Conservation (phyloP, 2,888 invertebrate species). For the Erynnis tages region DNA sequence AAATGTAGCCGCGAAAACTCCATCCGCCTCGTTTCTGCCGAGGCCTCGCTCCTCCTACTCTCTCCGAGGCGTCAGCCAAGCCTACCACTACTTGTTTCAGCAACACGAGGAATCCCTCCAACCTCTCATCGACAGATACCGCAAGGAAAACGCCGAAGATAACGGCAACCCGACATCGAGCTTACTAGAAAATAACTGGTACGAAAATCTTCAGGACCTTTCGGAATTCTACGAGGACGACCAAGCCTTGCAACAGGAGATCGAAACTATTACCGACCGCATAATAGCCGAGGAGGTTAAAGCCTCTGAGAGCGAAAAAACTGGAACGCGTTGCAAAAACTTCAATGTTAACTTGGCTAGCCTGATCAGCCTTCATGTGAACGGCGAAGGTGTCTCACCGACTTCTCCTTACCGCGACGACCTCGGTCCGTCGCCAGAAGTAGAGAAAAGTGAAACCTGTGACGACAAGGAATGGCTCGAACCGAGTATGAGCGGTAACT, state of each 20-base stretch:
- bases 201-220: conserved; percentile 67
- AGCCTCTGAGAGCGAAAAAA: conserved; percentile 40
- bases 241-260: conserved; percentile 55
- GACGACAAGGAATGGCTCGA: conserved; percentile 75
- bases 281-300: conserved; percentile 57
- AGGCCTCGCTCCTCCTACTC: conserved; percentile 59
- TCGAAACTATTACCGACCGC: conserved; percentile 63
- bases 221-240: conserved; percentile 78
- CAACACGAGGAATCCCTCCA: conserved; percentile 75
- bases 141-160: conserved; percentile 48
- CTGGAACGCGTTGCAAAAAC: conserved; percentile 43
- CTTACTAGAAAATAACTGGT: conserved; percentile 59
- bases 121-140: conserved; percentile 64
- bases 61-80: conserved; percentile 65
- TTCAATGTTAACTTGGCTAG: conserved; percentile 73
- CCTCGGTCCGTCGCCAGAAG: conserved; percentile 51
- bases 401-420: conserved; percentile 48
- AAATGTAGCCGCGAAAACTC: conserved; percentile 48
- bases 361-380: conserved; percentile 62
- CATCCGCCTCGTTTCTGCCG: conserved; percentile 54
- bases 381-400: conserved; percentile 61
- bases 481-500: conserved; percentile 69
- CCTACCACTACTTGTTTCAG: conserved; percentile 68
- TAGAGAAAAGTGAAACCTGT: conserved; percentile 54
- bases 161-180: conserved; percentile 46